Evolutionary conservation across 1,140 invertebrate species (phyloP).

Genomic region (Drosophila rufa): DNA sequence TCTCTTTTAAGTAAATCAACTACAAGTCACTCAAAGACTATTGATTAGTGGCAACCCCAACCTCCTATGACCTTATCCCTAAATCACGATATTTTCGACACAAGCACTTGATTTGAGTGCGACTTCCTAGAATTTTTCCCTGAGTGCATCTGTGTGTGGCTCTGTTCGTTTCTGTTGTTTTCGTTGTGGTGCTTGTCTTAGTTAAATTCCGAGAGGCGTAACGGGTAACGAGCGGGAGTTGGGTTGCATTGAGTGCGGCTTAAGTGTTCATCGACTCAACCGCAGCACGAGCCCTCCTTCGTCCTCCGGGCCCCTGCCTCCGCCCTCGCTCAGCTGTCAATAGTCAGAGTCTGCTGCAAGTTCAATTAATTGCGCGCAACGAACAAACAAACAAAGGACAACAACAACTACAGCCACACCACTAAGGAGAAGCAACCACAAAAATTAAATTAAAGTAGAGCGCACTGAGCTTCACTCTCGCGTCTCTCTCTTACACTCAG

Average conservation of each 20-base stretch:
- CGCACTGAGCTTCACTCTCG: slow-evolving; percentile 14
- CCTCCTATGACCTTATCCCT: background rate
- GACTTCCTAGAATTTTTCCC: background rate
- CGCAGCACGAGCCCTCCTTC: slow-evolving; percentile 54
- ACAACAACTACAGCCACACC: slow-evolving; percentile 28
- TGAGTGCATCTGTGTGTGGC: slow-evolving; percentile 16
- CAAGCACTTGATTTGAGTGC: background rate
- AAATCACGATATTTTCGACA: background rate
- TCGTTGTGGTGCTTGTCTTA: slow-evolving; percentile 81
- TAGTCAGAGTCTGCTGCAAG: slow-evolving; percentile 75
- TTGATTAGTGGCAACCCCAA: too few species aligned
- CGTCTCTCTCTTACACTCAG: background rate
- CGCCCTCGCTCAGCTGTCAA: slow-evolving; percentile 62
- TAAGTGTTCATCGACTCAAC: slow-evolving; percentile 83
- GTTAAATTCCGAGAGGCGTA: slow-evolving; percentile 81
- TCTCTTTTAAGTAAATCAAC: too few species aligned
- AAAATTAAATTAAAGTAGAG: slow-evolving; percentile 84
- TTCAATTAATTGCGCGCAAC: slow-evolving; percentile 84
- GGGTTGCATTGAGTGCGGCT: slow-evolving; percentile 78
- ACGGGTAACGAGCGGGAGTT: slow-evolving; percentile 68
- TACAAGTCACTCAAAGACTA: too few species aligned
- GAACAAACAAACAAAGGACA: slow-evolving; percentile 73
- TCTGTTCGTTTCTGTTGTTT: slow-evolving; percentile 70
- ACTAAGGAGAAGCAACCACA: slow-evolving; percentile 64
- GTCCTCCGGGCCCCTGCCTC: background rate